Evolutionary conservation across 2,113 vertebrate species (phyloP).

Genomic region (Heloderma charlesbogerti): DNA sequence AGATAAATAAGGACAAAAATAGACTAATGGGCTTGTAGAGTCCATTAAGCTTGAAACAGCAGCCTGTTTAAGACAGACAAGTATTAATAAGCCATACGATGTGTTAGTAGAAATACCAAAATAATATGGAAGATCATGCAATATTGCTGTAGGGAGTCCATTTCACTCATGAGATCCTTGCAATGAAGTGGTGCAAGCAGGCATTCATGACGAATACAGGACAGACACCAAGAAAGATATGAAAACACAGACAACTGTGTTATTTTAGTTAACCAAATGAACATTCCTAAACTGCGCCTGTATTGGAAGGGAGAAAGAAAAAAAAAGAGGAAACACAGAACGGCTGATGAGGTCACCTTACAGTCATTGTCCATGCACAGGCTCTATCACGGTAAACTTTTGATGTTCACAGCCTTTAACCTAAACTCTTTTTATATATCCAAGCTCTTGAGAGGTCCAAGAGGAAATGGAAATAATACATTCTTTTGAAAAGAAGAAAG

Average conservation of each 20-base stretch:
- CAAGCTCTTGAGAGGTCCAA: conserved; percentile 65
- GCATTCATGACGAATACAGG: conserved; percentile 80
- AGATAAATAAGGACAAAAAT: conserved; percentile 72
- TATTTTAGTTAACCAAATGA: conserved; percentile 78
- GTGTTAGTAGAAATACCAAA: conserved; percentile 85
- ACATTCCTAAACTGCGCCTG: conserved; percentile 84
- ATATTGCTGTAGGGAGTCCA: conserved; percentile 83
- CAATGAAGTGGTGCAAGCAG: conserved; percentile 82
- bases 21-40: conserved; percentile 47
- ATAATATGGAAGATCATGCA: conserved; percentile 85
- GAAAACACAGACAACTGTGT: conserved; percentile 79
- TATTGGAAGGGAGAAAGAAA: conserved; percentile 73
- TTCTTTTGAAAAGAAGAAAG: conserved; percentile 52
- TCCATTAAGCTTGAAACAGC: conserved; percentile 76
- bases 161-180: conserved; percentile 83
- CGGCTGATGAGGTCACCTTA: conserved; percentile 77
- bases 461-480: conserved; percentile 64
- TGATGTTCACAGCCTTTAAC: conserved; percentile 77
- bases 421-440: conserved; percentile 74
- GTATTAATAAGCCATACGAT: conserved; percentile 89
- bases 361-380: conserved; percentile 82
- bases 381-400: conserved; percentile 77
- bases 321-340: conserved; percentile 78
- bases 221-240: conserved; percentile 76
- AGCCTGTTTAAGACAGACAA: conserved; percentile 82